These are phyloP conservation scores for Drosophila pseudoobscura DNA, from an alignment of 1,140 invertebrate species.

Conservation along the genomic window DNA sequence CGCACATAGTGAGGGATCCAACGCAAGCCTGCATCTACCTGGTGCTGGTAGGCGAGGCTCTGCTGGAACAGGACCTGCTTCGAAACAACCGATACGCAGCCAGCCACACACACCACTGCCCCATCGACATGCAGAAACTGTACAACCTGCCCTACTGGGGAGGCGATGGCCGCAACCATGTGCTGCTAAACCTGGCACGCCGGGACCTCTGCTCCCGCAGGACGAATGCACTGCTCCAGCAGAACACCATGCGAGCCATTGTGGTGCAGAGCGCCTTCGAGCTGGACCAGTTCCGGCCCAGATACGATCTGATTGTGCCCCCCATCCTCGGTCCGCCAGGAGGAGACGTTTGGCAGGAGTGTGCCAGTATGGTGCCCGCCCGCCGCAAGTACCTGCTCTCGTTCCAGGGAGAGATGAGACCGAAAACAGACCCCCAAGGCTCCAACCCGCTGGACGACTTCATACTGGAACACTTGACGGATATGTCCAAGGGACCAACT, in stretches of 20 bases:
- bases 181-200: slow-evolving; percentile 93
- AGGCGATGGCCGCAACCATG: slow-evolving; percentile 97
- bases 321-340: slow-evolving; percentile 91
- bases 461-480: slow-evolving; percentile 88
- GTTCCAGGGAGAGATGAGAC: slow-evolving; percentile 89
- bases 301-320: slow-evolving; percentile 94
- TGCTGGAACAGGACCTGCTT: slow-evolving; percentile 83
- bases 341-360: slow-evolving; percentile 94
- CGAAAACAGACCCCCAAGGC: slow-evolving; percentile 29
- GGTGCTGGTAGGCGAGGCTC: slow-evolving; percentile 91
- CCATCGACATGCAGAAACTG: slow-evolving; percentile 86
- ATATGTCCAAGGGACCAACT: slow-evolving; percentile 86
- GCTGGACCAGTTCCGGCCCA: slow-evolving; percentile 87
- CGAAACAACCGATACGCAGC: slow-evolving; percentile 79
- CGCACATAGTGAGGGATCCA: slow-evolving; percentile 92
- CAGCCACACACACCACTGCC: slow-evolving; percentile 22
- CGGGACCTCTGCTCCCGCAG: slow-evolving; percentile 88
- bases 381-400: slow-evolving; percentile 92
- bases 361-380: slow-evolving; percentile 92
- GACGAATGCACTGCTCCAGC: slow-evolving; percentile 86
- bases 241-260: slow-evolving; percentile 89
- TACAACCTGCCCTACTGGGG: slow-evolving; percentile 93
- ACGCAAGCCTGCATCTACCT: slow-evolving; percentile 94
- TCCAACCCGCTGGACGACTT: slow-evolving; percentile 85
- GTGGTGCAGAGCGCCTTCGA: slow-evolving; percentile 93